phyloP scores from a whole-genome alignment of 2,797 vertebrate genomes.

The Xiphorhynchus erythropygius region DNA sequence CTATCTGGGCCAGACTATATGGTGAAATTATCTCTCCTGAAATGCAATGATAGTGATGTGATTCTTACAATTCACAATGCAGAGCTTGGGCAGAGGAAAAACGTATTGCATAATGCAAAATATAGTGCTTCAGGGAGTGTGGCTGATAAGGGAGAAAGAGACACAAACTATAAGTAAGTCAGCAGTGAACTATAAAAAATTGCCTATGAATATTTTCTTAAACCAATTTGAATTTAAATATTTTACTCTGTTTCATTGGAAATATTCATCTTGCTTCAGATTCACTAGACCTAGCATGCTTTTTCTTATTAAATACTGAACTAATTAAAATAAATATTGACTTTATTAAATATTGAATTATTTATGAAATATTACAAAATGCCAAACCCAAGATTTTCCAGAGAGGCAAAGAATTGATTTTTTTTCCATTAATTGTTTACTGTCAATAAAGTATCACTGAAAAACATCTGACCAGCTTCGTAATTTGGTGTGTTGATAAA shows the following conservation, averaged over 20 bases:
- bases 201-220: conserved; percentile 11
- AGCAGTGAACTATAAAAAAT: neutral
- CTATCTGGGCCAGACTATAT: neutral
- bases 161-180: neutral
- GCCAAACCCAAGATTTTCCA: neutral
- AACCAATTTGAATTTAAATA: neutral
- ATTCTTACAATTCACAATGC: neutral
- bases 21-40: neutral
- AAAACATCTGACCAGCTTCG: neutral
- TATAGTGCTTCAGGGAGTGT: neutral
- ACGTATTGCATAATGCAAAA: neutral
- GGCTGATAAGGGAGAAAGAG: neutral
- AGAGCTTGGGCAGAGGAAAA: neutral
- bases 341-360: neutral
- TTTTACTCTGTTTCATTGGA: neutral
- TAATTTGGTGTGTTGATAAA: neutral
- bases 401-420: neutral
- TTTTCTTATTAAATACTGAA: neutral
- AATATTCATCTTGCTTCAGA: neutral
- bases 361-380: neutral
- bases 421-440: neutral
- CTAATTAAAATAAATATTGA: neutral
- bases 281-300: neutral
- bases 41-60: neutral
- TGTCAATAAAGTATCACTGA: neutral